Base-by-base conservation (phyloP, 2,113 vertebrate genomes). In the Tragelaphus scriptus region DNA sequence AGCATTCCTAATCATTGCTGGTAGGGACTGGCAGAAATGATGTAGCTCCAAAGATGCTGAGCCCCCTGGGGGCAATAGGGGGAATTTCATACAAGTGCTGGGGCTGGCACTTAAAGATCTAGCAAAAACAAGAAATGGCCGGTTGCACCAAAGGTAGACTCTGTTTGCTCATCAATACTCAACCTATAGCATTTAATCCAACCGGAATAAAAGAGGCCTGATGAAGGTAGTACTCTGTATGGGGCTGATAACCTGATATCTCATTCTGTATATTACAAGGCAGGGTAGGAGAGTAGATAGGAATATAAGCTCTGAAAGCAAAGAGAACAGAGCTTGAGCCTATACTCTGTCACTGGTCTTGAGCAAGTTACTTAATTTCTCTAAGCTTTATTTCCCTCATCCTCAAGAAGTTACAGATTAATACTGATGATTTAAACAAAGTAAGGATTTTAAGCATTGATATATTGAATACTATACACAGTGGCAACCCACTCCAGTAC, bases 341-440 rank as follows among this genome's bases (percentile, higher is more conserved):
- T 61, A 55, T 85, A n/a, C 32, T 88, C 32, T 77, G 30, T 80
- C 32, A 81, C 12, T 88, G 28, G n/a, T 23, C n/a, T 88, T 89
- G 13, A 95, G 15, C 7, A 97, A 91, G 53, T 81, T 94, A 93
- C 30, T 90, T 58, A n/a, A 89, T 85, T 89, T 96, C 58, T 85
- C 89, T 87, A 56, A 89, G 56, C 5, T 85, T 82, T 58, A 63
- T 17, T 80, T 89, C 53, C 44, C 15, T 96, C 56, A 53, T 96
- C 40, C 61, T 92, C 55, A 95, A 96, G 53, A 98, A 96, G 92
- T 85, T 65, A 91, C 14, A 94, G 77, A 71, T 88, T 88, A 88
- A 92, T n/a, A 85, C 2, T 82, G 23, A 40, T 61, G 28, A 77
- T 40, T 85, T 95, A 97, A 80, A 61, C 17, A 53, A 58, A 94